These are phyloP conservation scores for Globodera rostochiensis DNA, from an alignment of 1,140 invertebrate species.

Conservation along the genomic window DNA sequence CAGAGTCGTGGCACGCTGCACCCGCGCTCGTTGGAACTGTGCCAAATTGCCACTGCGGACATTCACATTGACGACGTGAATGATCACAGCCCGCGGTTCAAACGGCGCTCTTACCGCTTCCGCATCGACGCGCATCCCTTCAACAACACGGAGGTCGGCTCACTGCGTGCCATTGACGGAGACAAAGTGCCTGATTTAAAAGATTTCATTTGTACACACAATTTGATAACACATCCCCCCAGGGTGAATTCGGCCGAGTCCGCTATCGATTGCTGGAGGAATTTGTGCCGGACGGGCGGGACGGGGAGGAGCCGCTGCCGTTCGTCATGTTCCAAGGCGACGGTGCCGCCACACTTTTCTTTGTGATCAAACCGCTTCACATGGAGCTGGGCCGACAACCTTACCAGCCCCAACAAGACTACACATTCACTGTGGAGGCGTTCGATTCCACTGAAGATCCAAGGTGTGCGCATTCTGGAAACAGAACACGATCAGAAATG, in stretches of 20 bases:
- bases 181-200: conserved; percentile 48
- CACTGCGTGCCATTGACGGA: conserved; percentile 45
- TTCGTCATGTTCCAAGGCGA: conserved; percentile 52
- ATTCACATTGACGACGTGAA: conserved; percentile 48
- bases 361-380: conserved; percentile 29
- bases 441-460: conserved; percentile 49
- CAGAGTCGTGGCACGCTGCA: conserved; percentile 42
- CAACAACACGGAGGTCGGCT: conserved; percentile 55
- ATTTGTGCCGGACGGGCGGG: conserved; percentile 25
- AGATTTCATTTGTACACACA: not conserved
- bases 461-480: conserved; percentile 15
- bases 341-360: conserved; percentile 49
- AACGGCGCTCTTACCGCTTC: conserved; percentile 35
- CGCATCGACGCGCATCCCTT: conserved; percentile 47
- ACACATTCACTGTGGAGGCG: conserved; percentile 53
- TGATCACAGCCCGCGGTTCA: conserved; percentile 47
- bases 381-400: conserved; percentile 8
- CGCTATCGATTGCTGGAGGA: conserved; percentile 55
- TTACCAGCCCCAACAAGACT: conserved; percentile 41
- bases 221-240: not conserved
- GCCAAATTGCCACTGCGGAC: conserved; percentile 50
- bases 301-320: conserved; percentile 37
- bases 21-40: conserved; percentile 49
- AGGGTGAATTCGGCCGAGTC: conserved; percentile 47
- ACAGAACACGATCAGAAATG: too few species aligned